phyloP scores from a whole-genome alignment of 1,140 invertebrate genomes.

The Druon quercuslanigerum region DNA sequence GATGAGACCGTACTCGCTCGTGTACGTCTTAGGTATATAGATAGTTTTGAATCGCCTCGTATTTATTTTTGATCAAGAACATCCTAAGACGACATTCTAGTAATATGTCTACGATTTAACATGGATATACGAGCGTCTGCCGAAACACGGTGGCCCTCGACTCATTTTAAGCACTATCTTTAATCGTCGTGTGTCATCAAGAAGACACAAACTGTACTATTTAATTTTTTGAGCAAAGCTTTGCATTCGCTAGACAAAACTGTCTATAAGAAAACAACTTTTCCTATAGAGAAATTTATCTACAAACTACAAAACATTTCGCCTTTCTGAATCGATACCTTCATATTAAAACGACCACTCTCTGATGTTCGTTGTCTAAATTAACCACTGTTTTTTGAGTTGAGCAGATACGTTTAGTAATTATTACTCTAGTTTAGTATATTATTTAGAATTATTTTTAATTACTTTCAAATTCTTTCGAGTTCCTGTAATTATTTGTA shows the following conservation, averaged over 20 bases:
- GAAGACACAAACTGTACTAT: not conserved
- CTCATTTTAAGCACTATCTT: constrained; percentile 38
- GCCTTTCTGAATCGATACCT: too few species aligned
- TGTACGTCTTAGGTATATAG: constrained; percentile 33
- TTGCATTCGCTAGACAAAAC: not conserved
- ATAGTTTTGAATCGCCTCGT: constrained; percentile 42
- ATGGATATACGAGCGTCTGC: constrained; percentile 65
- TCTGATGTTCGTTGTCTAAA: too few species aligned
- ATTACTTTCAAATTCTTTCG: too few species aligned
- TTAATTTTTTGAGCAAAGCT: constrained; percentile 5
- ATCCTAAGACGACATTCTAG: constrained; percentile 71
- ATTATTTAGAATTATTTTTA: too few species aligned
- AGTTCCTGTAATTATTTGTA: too few species aligned
- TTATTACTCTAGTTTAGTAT: too few species aligned
- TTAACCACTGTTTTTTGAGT: too few species aligned
- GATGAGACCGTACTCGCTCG: constrained; percentile 44
- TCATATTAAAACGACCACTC: too few species aligned
- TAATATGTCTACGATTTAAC: constrained; percentile 69
- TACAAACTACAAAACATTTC: too few species aligned
- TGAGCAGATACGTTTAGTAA: too few species aligned
- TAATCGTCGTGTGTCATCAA: constrained; percentile 26
- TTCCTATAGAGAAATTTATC: not conserved
- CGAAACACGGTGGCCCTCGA: constrained; percentile 45
- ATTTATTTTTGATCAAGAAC: constrained; percentile 55
- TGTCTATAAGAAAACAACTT: not conserved